Evolutionary conservation across 2,113 vertebrate genomes (phyloP).

Genomic region (Tragulus kanchil): DNA sequence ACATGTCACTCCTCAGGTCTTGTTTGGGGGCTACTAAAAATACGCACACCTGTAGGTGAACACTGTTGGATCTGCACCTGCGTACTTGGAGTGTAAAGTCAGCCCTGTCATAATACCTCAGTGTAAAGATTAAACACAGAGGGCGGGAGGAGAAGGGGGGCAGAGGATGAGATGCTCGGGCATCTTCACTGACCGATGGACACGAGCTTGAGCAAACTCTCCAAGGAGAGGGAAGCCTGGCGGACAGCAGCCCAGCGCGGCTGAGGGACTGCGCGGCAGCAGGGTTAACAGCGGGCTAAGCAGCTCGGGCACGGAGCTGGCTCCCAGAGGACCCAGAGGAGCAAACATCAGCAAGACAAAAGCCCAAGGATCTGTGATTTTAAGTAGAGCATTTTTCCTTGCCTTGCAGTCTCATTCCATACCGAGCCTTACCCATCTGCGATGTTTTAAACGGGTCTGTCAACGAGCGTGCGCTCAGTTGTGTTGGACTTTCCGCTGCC

Average conservation of each 20-base stretch:
- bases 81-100: background rate
- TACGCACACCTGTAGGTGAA: background rate
- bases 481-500: background rate
- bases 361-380: background rate
- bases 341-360: background rate
- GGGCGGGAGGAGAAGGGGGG: background rate
- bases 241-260: background rate
- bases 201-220: background rate
- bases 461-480: accelerated
- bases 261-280: no score
- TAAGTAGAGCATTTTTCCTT: background rate
- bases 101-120: background rate
- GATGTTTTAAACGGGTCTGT: background rate
- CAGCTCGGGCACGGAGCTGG: background rate
- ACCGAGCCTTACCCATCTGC: background rate
- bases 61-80: background rate
- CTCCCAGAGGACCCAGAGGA: background rate
- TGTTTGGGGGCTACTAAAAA: background rate
- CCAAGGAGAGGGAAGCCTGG: background rate
- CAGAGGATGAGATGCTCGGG: background rate
- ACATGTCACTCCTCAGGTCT: background rate
- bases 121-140: background rate
- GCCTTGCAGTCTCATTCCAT: background rate
- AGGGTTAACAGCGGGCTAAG: background rate
- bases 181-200: background rate